Conservation (phyloP, 37 sponge, comb jelly and placozoan species). For the Cladorhizidae sp. region DNA sequence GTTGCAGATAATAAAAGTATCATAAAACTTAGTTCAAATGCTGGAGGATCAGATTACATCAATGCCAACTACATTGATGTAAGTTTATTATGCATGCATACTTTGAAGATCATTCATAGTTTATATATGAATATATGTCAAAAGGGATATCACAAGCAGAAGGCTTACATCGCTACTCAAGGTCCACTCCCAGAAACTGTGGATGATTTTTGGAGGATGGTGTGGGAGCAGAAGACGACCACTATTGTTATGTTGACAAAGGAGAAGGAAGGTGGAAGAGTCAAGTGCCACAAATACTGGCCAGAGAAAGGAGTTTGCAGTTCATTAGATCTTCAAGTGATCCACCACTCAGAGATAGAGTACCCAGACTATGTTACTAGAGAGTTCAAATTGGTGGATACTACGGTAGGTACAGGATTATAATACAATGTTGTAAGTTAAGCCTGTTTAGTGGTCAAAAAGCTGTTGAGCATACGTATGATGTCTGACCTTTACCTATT, state of each 20-base stretch:
- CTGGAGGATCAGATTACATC: conserved; percentile 92
- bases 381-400: conserved; percentile 83
- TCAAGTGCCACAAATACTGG: conserved; percentile 91
- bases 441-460: no score
- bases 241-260: conserved; percentile 91
- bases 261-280: conserved; percentile 65
- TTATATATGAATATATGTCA: background rate
- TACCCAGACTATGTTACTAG: conserved; percentile 73
- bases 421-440: background rate
- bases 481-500: no score
- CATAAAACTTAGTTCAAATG: conserved; percentile 38
- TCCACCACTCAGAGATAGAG: conserved; percentile 29
- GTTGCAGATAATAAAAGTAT: conserved; percentile 59
- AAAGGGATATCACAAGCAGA: conserved; percentile 72
- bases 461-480: no score
- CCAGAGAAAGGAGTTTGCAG: conserved; percentile 71
- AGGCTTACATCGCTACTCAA: conserved; percentile 91
- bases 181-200: conserved; percentile 92
- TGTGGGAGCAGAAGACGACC: conserved; percentile 85
- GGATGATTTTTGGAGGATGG: conserved; percentile 94
- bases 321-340: conserved; percentile 51
- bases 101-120: background rate
- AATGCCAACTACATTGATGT: conserved; percentile 95
- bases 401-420: conserved; percentile 38
- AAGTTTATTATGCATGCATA: background rate